These are phyloP conservation scores for Leptopilina drosophilae DNA, from an alignment of 2,888 invertebrate genomes.

Conservation along the genomic window DNA sequence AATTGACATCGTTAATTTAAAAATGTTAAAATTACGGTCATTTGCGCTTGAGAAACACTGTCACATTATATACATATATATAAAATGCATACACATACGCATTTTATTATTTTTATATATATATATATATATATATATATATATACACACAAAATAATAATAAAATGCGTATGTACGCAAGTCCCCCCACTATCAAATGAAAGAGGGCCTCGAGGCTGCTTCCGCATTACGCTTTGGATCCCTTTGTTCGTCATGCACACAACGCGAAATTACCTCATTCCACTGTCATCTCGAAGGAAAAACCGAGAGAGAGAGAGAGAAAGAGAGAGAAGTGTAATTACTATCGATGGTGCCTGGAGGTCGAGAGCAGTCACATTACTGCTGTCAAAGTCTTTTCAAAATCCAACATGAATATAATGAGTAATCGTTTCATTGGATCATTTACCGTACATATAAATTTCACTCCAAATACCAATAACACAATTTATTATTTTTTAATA, in stretches of 20 bases:
- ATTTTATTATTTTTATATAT: too few species aligned
- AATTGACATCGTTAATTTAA: constrained; percentile 6
- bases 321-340: constrained; percentile 26
- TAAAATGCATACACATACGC: too few species aligned
- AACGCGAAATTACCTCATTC: constrained; percentile 50
- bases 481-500: too few species aligned
- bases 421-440: neutral
- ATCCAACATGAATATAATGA: neutral
- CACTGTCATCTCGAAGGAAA: constrained; percentile 14
- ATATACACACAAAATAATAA: neutral
- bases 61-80: neutral
- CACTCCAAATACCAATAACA: too few species aligned
- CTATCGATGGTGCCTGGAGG: constrained; percentile 34
- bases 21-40: neutral
- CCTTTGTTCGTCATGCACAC: constrained; percentile 51
- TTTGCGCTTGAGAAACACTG: constrained; percentile 21
- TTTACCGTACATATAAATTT: neutral
- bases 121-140: neutral
- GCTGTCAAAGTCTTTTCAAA: constrained; percentile 17
- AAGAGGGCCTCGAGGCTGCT: constrained; percentile 50
- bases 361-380: constrained; percentile 27
- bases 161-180: neutral
- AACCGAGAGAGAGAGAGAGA: constrained; percentile 19
- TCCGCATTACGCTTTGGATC: constrained; percentile 50
- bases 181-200: neutral